Conservation (phyloP, 2,888 invertebrate genomes). For the Heliconius ethilla region DNA sequence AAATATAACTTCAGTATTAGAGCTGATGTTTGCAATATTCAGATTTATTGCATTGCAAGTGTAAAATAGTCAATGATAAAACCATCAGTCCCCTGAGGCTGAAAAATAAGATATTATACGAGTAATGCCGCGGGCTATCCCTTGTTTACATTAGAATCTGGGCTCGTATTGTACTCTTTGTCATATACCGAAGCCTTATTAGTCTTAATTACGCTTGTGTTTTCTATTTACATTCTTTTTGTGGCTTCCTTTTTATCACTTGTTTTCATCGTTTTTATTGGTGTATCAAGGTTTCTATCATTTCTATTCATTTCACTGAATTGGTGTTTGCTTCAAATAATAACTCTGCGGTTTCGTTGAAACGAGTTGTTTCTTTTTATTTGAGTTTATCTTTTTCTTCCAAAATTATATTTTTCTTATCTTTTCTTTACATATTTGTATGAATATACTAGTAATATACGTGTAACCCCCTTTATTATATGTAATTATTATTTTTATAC, state of each 20-base stretch:
- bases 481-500: no score
- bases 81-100: conserved; percentile 22
- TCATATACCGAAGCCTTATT: conserved; percentile 67
- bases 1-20: conserved; percentile 16
- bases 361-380: conserved; percentile 6
- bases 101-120: conserved; percentile 38
- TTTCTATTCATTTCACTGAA: conserved; percentile 4
- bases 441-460: neutral
- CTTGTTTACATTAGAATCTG: conserved; percentile 37
- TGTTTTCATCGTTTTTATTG: conserved; percentile 48
- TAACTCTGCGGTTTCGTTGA: neutral
- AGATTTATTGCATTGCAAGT: conserved; percentile 17
- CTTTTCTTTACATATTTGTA: neutral
- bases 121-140: conserved; percentile 28
- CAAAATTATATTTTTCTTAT: neutral
- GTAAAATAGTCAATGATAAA: conserved; percentile 28
- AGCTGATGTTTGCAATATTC: conserved; percentile 14
- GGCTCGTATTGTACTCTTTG: conserved; percentile 60
- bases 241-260: conserved; percentile 63
- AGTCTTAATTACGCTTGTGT: conserved; percentile 69
- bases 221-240: conserved; percentile 58
- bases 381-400: conserved; percentile 1
- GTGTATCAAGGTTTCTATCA: conserved; percentile 18
- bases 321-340: conserved; percentile 14
- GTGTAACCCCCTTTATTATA: neutral